Percentiles rank a stretch among this genome's conserved stretches.
phyloP scores from a whole-genome alignment of 1,140 invertebrate species.

The Heliothis virescens region DNA sequence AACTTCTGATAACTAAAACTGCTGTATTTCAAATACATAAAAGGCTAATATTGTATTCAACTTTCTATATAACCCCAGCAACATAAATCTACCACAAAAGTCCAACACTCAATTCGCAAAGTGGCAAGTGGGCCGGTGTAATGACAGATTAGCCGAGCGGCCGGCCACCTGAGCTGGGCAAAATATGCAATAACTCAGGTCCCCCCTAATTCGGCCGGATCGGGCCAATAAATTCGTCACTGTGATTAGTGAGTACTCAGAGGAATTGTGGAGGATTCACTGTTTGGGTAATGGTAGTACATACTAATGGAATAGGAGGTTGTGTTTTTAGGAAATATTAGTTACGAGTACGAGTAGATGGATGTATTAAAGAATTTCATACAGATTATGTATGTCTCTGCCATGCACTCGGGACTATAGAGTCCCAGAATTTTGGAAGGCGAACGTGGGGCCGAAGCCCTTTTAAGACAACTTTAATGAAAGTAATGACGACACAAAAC shows the following conservation, averaged over 20 bases:
- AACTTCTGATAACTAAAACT: too few relatives aligned
- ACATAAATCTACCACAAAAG: conserved; percentile 17
- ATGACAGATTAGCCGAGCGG: conserved; percentile 76
- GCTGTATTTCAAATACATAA: too few relatives aligned
- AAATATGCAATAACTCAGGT: conserved; percentile 50
- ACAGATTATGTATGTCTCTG: too few relatives aligned
- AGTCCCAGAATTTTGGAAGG: too few relatives aligned
- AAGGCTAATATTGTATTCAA: not conserved
- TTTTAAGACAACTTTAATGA: too few relatives aligned
- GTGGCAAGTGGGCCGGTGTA: conserved; percentile 62
- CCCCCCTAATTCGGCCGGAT: conserved; percentile 71
- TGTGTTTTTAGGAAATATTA: too few relatives aligned
- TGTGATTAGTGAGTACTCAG: conserved; percentile 68
- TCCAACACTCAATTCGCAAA: conserved; percentile 70
- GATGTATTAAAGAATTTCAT: too few relatives aligned
- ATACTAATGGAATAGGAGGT: too few relatives aligned
- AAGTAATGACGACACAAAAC: too few relatives aligned
- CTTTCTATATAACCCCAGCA: not conserved
- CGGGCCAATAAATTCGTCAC: conserved; percentile 81
- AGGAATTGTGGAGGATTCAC: conserved; percentile 45
- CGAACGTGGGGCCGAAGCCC: too few relatives aligned
- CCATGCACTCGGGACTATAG: too few relatives aligned
- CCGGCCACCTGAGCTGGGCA: conserved; percentile 71
- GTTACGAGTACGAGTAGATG: too few relatives aligned
- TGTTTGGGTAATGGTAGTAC: not conserved